Conservation (phyloP, 2,888 invertebrate species). For the Nysson spinosus region DNA sequence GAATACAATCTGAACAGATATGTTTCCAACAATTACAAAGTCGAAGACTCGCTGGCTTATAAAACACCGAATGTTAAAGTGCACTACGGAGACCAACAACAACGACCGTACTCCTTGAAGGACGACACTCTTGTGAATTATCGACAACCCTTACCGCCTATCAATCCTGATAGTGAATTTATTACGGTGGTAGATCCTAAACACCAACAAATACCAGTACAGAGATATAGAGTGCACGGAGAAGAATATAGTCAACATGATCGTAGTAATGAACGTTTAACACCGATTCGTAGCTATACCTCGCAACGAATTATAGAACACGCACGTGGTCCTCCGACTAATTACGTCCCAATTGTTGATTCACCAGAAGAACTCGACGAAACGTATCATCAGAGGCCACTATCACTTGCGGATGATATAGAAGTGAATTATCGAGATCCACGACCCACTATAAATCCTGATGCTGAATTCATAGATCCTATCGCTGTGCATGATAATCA, state of each 20-base stretch:
- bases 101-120: slow-evolving; percentile 79
- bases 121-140: slow-evolving; percentile 86
- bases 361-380: slow-evolving; percentile 52
- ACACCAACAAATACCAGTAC: slow-evolving; percentile 43
- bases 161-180: slow-evolving; percentile 82
- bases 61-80: slow-evolving; percentile 78
- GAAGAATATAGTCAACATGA: slow-evolving; percentile 40
- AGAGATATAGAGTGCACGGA: slow-evolving; percentile 4
- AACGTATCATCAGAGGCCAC: slow-evolving; percentile 45
- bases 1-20: slow-evolving; percentile 58
- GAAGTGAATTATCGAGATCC: slow-evolving; percentile 81
- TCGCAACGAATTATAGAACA: slow-evolving; percentile 18
- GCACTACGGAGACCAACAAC: slow-evolving; percentile 79
- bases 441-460: slow-evolving; percentile 80
- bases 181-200: slow-evolving; percentile 68
- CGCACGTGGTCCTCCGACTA: slow-evolving; percentile 41
- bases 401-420: slow-evolving; percentile 78
- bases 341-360: slow-evolving; percentile 60
- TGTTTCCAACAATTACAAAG: slow-evolving; percentile 58
- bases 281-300: slow-evolving; percentile 38
- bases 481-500: slow-evolving; percentile 46
- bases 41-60: slow-evolving; percentile 51
- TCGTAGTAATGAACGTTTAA: slow-evolving; percentile 10
- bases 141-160: slow-evolving; percentile 82
- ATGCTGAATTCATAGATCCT: slow-evolving; percentile 81